These are phyloP conservation scores for Orthosia incerta DNA, from an alignment of 2,888 invertebrate species.

Conservation along the genomic window DNA sequence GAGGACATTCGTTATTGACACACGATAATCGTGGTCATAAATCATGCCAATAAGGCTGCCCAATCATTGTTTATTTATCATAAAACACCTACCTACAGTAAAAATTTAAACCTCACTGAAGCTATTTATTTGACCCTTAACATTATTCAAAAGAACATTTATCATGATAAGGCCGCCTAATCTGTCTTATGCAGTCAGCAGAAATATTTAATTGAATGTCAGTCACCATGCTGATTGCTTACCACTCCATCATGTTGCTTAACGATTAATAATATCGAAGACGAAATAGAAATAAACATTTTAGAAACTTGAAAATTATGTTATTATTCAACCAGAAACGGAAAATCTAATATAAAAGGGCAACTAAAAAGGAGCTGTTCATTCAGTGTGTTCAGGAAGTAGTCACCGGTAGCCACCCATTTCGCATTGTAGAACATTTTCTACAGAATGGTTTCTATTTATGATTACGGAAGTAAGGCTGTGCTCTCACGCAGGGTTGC, in stretches of 20 bases:
- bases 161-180: background rate
- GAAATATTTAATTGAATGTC: background rate
- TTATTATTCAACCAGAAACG: background rate
- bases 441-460: constrained; percentile 36
- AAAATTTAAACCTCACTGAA: too few species aligned
- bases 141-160: background rate
- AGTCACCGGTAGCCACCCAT: background rate
- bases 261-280: background rate
- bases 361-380: background rate
- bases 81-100: background rate
- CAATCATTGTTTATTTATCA: constrained; percentile 24
- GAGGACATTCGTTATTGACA: constrained; percentile 33
- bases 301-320: background rate
- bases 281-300: background rate
- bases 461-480: constrained; percentile 14
- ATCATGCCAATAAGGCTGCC: constrained; percentile 23
- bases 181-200: background rate
- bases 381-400: constrained; percentile 5
- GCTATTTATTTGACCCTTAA: too few species aligned
- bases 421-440: constrained; percentile 10
- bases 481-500: constrained; percentile 7
- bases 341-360: background rate
- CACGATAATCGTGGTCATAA: constrained; percentile 32
- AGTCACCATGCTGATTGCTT: background rate
- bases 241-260: background rate